Conservation (phyloP, 2,113 vertebrate species). For the Typhlomys cinereus region DNA sequence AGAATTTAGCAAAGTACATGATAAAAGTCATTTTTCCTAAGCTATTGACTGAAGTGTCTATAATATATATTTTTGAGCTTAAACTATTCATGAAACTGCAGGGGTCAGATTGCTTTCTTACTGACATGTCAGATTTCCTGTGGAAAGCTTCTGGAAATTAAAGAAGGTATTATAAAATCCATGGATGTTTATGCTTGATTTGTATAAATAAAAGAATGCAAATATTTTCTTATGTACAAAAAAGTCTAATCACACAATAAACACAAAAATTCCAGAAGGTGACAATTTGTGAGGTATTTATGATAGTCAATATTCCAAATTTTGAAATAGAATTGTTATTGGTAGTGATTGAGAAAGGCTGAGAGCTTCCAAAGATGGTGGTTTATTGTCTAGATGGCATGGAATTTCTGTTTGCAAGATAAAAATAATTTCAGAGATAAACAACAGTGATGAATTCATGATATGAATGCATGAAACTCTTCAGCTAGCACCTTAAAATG, state of each 20-base stretch:
- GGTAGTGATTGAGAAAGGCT: not conserved
- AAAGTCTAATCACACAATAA: not conserved
- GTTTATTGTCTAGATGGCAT: not conserved
- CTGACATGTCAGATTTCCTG: not conserved
- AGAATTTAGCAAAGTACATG: not conserved
- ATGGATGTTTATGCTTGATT: not conserved
- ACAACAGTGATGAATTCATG: not conserved
- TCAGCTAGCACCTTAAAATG: not conserved
- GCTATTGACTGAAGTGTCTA: not conserved
- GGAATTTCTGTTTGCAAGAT: not conserved
- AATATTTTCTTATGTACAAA: not conserved
- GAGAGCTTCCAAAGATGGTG: not conserved
- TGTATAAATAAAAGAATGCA: not conserved
- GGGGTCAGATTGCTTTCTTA: not conserved
- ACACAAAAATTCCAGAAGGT: not conserved
- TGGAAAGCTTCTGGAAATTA: not conserved
- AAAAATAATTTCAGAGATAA: not conserved
- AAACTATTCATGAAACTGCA: not conserved
- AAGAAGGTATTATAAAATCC: not conserved
- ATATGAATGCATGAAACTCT: not conserved
- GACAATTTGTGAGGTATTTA: not conserved
- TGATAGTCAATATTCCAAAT: not conserved
- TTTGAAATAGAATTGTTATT: not conserved
- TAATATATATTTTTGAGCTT: not conserved
- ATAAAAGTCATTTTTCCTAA: not conserved